phyloP scores from a whole-genome alignment of 37 sponge, comb jelly and placozoan genomes.

The Axinella damicornis region DNA sequence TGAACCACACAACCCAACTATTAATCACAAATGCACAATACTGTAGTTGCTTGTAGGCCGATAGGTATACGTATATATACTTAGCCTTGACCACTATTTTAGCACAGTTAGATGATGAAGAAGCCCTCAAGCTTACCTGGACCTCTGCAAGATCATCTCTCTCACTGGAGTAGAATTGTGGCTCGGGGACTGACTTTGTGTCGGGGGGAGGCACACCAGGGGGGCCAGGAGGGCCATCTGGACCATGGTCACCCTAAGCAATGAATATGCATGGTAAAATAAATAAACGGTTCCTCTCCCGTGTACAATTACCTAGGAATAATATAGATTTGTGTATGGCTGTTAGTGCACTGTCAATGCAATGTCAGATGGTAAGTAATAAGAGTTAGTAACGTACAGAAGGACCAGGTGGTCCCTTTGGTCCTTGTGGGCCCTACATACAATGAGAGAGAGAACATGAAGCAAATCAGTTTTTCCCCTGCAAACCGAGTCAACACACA shows the following conservation, averaged over 20 bases:
- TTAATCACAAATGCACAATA: too few relatives aligned
- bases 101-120: too few relatives aligned
- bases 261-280: too few relatives aligned
- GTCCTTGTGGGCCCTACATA: constrained; percentile 25
- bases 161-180: constrained; percentile 53
- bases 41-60: neutral
- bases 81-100: neutral
- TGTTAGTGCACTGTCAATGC: too few relatives aligned
- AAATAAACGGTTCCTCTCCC: too few relatives aligned
- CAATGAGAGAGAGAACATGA: neutral
- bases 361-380: too few relatives aligned
- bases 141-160: constrained; percentile 36
- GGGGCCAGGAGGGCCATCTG: constrained; percentile 31
- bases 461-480: too few relatives aligned
- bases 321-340: neutral
- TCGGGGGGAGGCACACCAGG: constrained; percentile 8
- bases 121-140: too few relatives aligned
- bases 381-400: neutral
- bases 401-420: constrained; percentile 31
- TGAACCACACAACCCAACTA: too few relatives aligned
- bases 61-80: neutral
- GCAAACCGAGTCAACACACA: too few relatives aligned
- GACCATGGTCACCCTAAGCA: constrained; percentile 6
- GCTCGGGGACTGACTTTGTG: neutral
- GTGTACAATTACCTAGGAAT: too few relatives aligned